A percentile compares a stretch with the other conserved stretches of the same genome.
Evolutionary conservation across 2,797 vertebrate genomes (phyloP).

Genomic region (Pygocentrus nattereri): DNA sequence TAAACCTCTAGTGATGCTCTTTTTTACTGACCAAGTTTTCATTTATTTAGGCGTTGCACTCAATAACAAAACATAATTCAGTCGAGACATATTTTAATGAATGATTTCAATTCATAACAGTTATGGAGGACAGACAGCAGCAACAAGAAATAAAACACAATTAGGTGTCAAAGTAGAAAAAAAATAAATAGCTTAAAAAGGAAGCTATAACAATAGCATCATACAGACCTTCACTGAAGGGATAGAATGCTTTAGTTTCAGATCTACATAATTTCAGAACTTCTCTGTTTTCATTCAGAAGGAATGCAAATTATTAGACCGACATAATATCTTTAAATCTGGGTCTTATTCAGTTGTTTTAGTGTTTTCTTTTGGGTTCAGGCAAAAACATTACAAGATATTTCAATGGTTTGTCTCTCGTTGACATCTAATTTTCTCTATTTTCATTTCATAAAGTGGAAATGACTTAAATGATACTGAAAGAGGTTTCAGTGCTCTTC

Average conservation of each 20-base stretch:
- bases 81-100: constrained; percentile 59
- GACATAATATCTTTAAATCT: background rate
- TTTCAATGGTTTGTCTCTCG: constrained; percentile 15
- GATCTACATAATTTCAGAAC: constrained; percentile 60
- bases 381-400: background rate
- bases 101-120: constrained; percentile 58
- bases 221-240: constrained; percentile 85
- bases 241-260: constrained; percentile 75
- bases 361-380: background rate
- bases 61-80: constrained; percentile 37
- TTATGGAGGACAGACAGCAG: constrained; percentile 71
- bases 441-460: constrained; percentile 6
- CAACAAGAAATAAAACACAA: constrained; percentile 63
- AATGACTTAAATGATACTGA: constrained; percentile 24
- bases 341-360: constrained; percentile 10
- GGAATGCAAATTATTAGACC: constrained; percentile 67
- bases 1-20: background rate
- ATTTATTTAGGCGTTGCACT: background rate
- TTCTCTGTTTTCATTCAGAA: constrained; percentile 48
- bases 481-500: constrained; percentile 27
- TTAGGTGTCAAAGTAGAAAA: constrained; percentile 71
- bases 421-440: constrained; percentile 6
- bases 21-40: background rate
- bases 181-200: constrained; percentile 84
- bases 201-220: constrained; percentile 79